Conservation (phyloP, 2,797 vertebrate species). For the Poecile montanus region DNA sequence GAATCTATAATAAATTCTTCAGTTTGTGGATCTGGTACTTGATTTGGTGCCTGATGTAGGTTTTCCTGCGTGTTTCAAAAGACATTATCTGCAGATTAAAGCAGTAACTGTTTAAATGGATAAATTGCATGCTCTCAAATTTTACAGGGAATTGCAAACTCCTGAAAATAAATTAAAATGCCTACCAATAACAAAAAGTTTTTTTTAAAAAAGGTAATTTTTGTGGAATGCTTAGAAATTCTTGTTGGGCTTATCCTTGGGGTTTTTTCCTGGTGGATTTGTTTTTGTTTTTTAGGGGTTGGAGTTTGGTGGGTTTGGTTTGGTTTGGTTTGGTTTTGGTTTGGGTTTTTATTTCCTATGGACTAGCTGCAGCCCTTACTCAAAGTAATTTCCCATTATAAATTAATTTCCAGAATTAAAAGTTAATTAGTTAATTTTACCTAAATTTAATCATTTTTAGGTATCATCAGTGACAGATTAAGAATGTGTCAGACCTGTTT, state of each 20-base stretch:
- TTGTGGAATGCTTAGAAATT: neutral
- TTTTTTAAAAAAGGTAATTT: neutral
- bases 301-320: rapidly evolving
- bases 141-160: neutral
- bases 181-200: neutral
- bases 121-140: neutral
- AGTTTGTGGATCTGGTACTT: neutral
- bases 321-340: neutral
- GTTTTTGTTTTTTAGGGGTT: rapidly evolving
- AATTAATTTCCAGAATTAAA: neutral
- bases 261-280: rapidly evolving
- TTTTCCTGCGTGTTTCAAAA: neutral
- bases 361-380: neutral
- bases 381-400: neutral
- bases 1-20: neutral
- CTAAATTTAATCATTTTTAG: neutral
- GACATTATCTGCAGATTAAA: neutral
- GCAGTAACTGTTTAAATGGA: neutral
- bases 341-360: neutral
- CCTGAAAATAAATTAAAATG: neutral
- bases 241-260: neutral
- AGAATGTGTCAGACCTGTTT: neutral
- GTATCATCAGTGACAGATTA: neutral
- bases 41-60: neutral
- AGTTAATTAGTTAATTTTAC: neutral